These are phyloP conservation scores for Cantharis flavilabris DNA, from an alignment of 2,888 invertebrate genomes.

Conservation along the genomic window DNA sequence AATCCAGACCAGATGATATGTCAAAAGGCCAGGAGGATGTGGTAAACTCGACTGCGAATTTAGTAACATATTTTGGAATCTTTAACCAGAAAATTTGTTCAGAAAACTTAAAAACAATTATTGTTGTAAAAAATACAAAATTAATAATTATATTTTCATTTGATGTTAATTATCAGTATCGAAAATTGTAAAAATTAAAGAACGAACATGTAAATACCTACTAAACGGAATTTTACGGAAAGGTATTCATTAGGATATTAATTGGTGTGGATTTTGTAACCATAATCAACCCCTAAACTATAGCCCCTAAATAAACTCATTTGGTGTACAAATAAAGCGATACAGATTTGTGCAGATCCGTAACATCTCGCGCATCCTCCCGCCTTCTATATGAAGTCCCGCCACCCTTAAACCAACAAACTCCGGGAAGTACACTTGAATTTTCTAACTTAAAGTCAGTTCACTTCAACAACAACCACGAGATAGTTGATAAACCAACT, in stretches of 20 bases:
- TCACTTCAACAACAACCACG: slow-evolving; percentile 37
- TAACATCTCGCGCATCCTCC: slow-evolving; percentile 33
- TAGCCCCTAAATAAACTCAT: slow-evolving; percentile 27
- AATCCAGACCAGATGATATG: slow-evolving; percentile 8
- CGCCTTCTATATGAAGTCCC: slow-evolving; percentile 27
- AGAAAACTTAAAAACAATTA: background rate
- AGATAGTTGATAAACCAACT: slow-evolving; percentile 30
- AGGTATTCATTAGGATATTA: background rate
- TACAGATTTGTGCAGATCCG: slow-evolving; percentile 19
- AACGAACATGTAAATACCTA: background rate
- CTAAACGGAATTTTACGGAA: background rate
- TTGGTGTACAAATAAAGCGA: slow-evolving; percentile 19
- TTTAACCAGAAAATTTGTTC: background rate
- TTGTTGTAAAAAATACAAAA: background rate
- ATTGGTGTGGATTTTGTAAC: background rate
- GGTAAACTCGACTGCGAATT: background rate
- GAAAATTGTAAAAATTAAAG: background rate
- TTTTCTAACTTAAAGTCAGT: slow-evolving; percentile 37
- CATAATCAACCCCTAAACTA: slow-evolving; percentile 19
- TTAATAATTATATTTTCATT: background rate
- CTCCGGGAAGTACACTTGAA: slow-evolving; percentile 32
- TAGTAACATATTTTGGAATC: background rate
- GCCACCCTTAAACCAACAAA: slow-evolving; percentile 37
- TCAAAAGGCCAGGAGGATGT: background rate
- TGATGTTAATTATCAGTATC: background rate